A percentile compares a stretch with the other conserved stretches of the same genome.
Evolutionary conservation across 37 sponge, comb jelly and placozoan species (phyloP).

Genomic region (Theonella swinhoei): DNA sequence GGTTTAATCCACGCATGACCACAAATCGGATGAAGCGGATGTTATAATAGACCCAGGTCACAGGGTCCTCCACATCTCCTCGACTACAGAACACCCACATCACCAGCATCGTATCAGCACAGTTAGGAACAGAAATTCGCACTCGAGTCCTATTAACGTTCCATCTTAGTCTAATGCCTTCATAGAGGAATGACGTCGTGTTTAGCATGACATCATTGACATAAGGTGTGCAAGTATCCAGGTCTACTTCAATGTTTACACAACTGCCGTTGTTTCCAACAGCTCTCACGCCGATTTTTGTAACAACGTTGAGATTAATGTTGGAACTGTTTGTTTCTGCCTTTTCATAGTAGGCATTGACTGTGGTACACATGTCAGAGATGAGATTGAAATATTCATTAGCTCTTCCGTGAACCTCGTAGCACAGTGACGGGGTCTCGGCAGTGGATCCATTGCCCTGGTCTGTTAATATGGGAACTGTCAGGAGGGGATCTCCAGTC

Average conservation of each 20-base stretch:
- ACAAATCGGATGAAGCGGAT: conserved; percentile 48
- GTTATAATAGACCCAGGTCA: not conserved
- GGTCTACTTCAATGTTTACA: not conserved
- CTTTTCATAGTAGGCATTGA: not conserved
- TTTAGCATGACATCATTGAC: not conserved
- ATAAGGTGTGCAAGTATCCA: not conserved
- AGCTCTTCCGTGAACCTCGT: conserved; percentile 13
- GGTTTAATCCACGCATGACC: conserved; percentile 35
- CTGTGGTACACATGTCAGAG: conserved; percentile 7
- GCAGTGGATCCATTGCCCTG: not conserved
- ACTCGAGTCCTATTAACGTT: conserved; percentile 8
- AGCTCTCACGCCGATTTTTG: conserved; percentile 27
- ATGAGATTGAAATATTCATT: conserved; percentile 2
- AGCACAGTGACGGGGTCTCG: conserved; percentile 6
- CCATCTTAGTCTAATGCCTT: not conserved
- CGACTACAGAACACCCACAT: conserved; percentile 49
- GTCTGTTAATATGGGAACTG: conserved; percentile 16
- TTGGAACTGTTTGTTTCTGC: not conserved
- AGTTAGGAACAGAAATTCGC: conserved; percentile 54
- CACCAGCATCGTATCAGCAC: conserved; percentile 30
- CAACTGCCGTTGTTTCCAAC: conserved; percentile 6
- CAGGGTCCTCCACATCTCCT: conserved; percentile 19
- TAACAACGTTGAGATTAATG: conserved; percentile 30
- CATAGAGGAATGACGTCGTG: not conserved
- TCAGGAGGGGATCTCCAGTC: conserved; percentile 35